These are phyloP conservation scores for Rhinogobius similis DNA, from an alignment of 2,113 vertebrate species.

Conservation along the genomic window DNA sequence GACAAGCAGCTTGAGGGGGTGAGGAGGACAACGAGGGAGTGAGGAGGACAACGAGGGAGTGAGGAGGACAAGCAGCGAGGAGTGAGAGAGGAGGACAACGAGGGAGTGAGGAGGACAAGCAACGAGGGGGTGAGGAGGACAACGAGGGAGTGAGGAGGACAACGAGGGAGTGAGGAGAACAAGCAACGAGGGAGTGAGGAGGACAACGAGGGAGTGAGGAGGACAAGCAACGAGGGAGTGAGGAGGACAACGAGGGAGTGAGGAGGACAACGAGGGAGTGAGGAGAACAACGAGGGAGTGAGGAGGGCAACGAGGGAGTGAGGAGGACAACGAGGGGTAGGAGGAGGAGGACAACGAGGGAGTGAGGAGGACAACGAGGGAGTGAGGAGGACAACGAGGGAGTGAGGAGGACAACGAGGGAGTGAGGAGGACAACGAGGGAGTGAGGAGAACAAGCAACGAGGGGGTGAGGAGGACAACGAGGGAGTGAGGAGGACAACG, in stretches of 20 bases:
- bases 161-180: not conserved
- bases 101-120: not conserved
- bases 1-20: too few species aligned
- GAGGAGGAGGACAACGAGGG: too few species aligned
- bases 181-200: not conserved
- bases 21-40: not conserved
- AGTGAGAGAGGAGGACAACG: too few species aligned
- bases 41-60: slow-evolving; percentile 48
- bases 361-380: too few species aligned
- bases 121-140: not conserved
- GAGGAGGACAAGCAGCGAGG: too few species aligned
- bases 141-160: too few species aligned
- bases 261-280: slow-evolving; percentile 51
- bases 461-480: not conserved
- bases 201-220: slow-evolving; percentile 60
- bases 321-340: not conserved
- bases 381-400: too few species aligned
- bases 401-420: not conserved
- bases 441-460: too few species aligned
- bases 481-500: not conserved
- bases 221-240: too few species aligned
- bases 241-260: not conserved
- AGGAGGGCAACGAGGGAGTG: not conserved
- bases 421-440: not conserved
- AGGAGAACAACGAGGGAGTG: too few species aligned